Conservation (phyloP, 2,113 vertebrate genomes). For the Pterophyllum scalare region DNA sequence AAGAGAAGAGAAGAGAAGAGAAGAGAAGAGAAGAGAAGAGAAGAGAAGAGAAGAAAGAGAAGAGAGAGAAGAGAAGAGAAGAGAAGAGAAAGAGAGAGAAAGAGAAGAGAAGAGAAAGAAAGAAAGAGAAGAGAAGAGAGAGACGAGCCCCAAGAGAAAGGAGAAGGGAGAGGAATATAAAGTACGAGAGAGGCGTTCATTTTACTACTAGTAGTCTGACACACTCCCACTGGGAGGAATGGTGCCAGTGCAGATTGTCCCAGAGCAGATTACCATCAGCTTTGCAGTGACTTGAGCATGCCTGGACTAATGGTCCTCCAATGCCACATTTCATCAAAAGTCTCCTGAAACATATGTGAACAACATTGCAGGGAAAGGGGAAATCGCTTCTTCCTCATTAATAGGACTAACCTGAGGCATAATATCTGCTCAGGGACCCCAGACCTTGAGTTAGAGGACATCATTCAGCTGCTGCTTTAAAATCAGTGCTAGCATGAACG, state of each 20-base stretch:
- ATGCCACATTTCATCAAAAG: slow-evolving; percentile 68
- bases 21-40: slow-evolving; percentile 34
- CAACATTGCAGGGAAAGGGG: slow-evolving; percentile 41
- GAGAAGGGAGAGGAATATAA: not conserved
- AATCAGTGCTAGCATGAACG: slow-evolving; percentile 46
- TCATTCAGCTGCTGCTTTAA: slow-evolving; percentile 69
- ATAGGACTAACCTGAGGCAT: slow-evolving; percentile 66
- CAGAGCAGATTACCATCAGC: slow-evolving; percentile 64
- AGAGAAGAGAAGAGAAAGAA: slow-evolving; percentile 12
- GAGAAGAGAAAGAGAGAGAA: not conserved
- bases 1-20: not conserved
- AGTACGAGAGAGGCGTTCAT: slow-evolving; percentile 50
- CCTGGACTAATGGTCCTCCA: slow-evolving; percentile 58
- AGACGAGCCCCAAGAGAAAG: slow-evolving; percentile 30
- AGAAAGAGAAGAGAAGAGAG: slow-evolving; percentile 36
- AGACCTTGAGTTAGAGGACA: slow-evolving; percentile 72
- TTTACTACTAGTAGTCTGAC: slow-evolving; percentile 33
- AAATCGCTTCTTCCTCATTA: slow-evolving; percentile 67
- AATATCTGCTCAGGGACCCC: slow-evolving; percentile 65
- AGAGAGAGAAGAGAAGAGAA: slow-evolving; percentile 32
- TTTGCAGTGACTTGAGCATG: slow-evolving; percentile 44
- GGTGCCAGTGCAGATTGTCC: slow-evolving; percentile 49
- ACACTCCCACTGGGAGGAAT: slow-evolving; percentile 42
- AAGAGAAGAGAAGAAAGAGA: slow-evolving; percentile 36
- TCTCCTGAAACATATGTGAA: slow-evolving; percentile 67